Evolutionary conservation across 1,140 invertebrate species (phyloP).

Genomic region (Caerostris darwini): DNA sequence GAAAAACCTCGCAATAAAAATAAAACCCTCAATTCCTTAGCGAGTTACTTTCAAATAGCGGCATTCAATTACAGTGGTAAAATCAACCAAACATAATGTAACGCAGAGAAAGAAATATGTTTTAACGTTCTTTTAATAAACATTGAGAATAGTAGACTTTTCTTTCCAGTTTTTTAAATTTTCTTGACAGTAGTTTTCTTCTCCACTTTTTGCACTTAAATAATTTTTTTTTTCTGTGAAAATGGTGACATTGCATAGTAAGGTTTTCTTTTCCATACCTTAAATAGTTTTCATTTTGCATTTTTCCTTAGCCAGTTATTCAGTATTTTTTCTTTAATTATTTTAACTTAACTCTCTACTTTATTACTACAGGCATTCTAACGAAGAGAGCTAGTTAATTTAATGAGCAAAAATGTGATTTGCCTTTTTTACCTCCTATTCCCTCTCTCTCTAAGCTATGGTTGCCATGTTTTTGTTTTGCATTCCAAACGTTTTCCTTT

Average conservation of each 20-base stretch:
- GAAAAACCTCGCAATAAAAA: not conserved
- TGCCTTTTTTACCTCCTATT: not conserved
- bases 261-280: not conserved
- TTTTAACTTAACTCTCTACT: slow-evolving; percentile 69
- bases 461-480: slow-evolving; percentile 38
- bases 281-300: slow-evolving; percentile 66
- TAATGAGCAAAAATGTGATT: slow-evolving; percentile 69
- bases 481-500: slow-evolving; percentile 43
- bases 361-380: slow-evolving; percentile 59
- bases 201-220: slow-evolving; percentile 11
- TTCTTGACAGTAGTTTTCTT: slow-evolving; percentile 24
- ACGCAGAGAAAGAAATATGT: slow-evolving; percentile 54
- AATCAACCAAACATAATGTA: slow-evolving; percentile 42
- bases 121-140: slow-evolving; percentile 63
- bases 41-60: not conserved
- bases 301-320: slow-evolving; percentile 20
- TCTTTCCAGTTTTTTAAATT: slow-evolving; percentile 30
- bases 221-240: slow-evolving; percentile 21
- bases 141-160: slow-evolving; percentile 3
- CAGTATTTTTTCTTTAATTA: slow-evolving; percentile 68
- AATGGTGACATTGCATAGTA: slow-evolving; percentile 50
- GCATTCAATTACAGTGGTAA: slow-evolving; percentile 48
- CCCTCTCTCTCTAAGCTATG: not conserved
- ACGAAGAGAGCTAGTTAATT: slow-evolving; percentile 61
- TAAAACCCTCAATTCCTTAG: not conserved